phyloP scores from a whole-genome alignment of 1,140 invertebrate genomes.

The Drosophila santomea region DNA sequence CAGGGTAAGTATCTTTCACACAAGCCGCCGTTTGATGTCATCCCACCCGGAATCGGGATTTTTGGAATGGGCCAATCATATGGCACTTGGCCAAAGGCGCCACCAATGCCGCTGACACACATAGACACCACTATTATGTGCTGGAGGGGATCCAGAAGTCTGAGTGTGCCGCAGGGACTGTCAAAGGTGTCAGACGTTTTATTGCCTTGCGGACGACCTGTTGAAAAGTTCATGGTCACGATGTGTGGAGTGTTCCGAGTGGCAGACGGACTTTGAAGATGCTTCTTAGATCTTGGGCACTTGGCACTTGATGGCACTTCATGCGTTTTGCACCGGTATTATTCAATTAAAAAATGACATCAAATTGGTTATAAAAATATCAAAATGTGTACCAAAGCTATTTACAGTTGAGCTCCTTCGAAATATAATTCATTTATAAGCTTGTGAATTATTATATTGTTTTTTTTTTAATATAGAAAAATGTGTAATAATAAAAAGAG shows the following conservation, averaged over 20 bases:
- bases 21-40: slow-evolving; percentile 63
- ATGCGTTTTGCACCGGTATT: slow-evolving; percentile 14
- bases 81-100: slow-evolving; percentile 50
- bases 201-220: slow-evolving; percentile 69
- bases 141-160: not conserved
- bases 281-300: slow-evolving; percentile 20
- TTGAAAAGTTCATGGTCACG: slow-evolving; percentile 78
- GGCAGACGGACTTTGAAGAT: slow-evolving; percentile 31
- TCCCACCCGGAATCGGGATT: slow-evolving; percentile 4
- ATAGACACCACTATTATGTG: slow-evolving; percentile 7
- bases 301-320: slow-evolving; percentile 1
- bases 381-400: not conserved
- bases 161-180: slow-evolving; percentile 38
- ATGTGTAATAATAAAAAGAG: not conserved
- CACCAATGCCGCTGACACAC: slow-evolving; percentile 55
- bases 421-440: no score
- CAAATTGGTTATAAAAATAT: not conserved
- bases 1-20: slow-evolving; percentile 46
- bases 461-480: no score
- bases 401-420: not conserved
- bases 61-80: slow-evolving; percentile 17
- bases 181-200: slow-evolving; percentile 80
- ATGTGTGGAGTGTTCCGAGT: slow-evolving; percentile 2
- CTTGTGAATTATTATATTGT: no score
- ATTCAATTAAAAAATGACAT: slow-evolving; percentile 22